Base-by-base conservation (phyloP, 2,113 vertebrate species). In the Siniperca chuatsi region DNA sequence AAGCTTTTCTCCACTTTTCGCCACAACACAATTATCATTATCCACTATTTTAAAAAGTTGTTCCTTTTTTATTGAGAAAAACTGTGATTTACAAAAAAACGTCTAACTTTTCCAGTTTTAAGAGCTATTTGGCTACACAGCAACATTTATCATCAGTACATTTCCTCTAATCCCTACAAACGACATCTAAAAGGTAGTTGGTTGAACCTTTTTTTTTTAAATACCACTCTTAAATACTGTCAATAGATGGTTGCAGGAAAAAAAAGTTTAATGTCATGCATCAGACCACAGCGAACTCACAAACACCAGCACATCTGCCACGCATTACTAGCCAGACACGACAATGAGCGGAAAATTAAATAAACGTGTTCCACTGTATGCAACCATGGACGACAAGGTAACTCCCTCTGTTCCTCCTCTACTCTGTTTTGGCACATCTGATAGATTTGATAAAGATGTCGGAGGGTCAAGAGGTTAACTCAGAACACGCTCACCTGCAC, bases 301-400 rank as follows among this genome's bases (percentile, higher is more conserved):
- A 85, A 79, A 89, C 88, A 85, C 74, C 76, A 87, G 69, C 69
- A 91, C 93, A 94, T 95, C 93, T 95, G 93, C 78, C 69, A 35
- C 8, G 48, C 84, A 93, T 95, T 94, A 94, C 72, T 4, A 18
- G 20, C 64, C 83, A 93, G 92, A 93, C 93, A 92, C 50, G 82
- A 88, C 89, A 92, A 84, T 29, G 37, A 89, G 35, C 60, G 82
- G 81, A 86, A 88, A 93, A 91, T 88, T 33, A 84, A 93, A 94
- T 88, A 85, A 94, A 92, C 60, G 61, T 92, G 91, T 89, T 89
- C 71, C 75, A 61, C 75, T 87, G 76, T 89, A 90, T 72, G 52
- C 67, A 48, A 70, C 69, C 79, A 77, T 15, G 37, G 57, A 82
- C 66, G 90, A 93, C 85, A 84, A 87, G 87, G 90, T 82, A 89